A percentile compares a stretch with the other conserved stretches of the same genome.
These are phyloP conservation scores for Magallana angulata DNA, from an alignment of 1,140 invertebrate species.

Conservation along the genomic window DNA sequence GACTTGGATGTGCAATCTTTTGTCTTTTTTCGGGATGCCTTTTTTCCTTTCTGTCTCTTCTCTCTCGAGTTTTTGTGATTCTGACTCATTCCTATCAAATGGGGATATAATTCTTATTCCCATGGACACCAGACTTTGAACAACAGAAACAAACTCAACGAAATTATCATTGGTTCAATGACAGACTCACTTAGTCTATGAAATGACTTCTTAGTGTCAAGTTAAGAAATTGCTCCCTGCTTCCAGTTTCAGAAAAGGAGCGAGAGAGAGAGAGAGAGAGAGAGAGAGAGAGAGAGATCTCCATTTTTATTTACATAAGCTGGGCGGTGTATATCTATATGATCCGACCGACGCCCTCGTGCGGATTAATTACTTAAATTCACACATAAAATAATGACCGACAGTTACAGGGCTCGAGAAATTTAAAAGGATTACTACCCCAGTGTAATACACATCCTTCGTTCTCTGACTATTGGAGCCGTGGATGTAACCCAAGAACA, in stretches of 20 bases:
- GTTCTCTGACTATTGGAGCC: not conserved
- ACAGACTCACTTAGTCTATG: no score
- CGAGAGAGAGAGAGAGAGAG: constrained; percentile 13
- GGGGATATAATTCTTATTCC: no score
- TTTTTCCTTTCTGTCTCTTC: not conserved
- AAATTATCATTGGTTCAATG: no score
- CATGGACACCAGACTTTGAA: no score
- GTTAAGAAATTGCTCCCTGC: no score
- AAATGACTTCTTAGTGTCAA: no score
- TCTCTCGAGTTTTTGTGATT: not conserved
- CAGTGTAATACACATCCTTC: not conserved
- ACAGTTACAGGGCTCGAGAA: not conserved
- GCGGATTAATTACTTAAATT: not conserved
- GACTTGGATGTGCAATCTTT: not conserved
- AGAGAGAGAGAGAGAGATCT: constrained; percentile 3
- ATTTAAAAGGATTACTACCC: not conserved
- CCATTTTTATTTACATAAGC: no score
- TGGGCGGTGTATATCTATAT: not conserved
- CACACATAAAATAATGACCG: not conserved
- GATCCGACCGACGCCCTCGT: not conserved
- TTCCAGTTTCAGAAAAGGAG: not conserved
- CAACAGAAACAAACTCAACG: no score
- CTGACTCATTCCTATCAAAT: not conserved
- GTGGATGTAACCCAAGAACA: not conserved
- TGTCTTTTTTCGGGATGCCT: not conserved